Evolutionary conservation across 92 coral and sea anemone species (phyloP), one percentile per base, ranked within the genome.

Genomic region (Paragorgia papillata): DNA sequence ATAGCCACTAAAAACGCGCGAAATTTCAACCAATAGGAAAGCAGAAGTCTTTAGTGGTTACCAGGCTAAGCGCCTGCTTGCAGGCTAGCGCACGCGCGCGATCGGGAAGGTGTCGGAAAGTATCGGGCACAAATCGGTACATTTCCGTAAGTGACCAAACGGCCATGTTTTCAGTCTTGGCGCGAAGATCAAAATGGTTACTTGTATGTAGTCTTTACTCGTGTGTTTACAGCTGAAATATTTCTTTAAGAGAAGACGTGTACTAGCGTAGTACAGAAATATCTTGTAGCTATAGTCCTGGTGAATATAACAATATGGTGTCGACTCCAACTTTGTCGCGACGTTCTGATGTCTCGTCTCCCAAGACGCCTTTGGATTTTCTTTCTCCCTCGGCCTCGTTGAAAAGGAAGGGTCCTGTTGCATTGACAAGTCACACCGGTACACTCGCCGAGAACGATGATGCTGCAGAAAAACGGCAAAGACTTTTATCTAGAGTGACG

Each of bases 371-470:
- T 44, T 55, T 79, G 24, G 81, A 79, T 62, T 74, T 82, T 34
- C 51, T 64, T 10, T 71, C 78, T 17, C 78, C 78, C 20, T 28
- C 78, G 78, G 54, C 62, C 54, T 54, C 40, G 57, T 53, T 55
- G 33, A 71, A 58, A 27, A 35, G 64, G 57, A 41, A 24, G 22
- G 62, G 78, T 18, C 78, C 62, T 21, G 78, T 71, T 27, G 49
- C 58, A 20, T 71, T 71, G 64, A 15, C 78, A 18, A 53, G 46
- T 9, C 62, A 53, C 58, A 33, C 63, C 68, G 81, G 65, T 55
- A 82, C 84, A 27, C 66, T 95, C 31, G 79, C 92, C 32, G 84
- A 83, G 57, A 95, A 95, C 79, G 99, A 95, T 50, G 99, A 95
- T 64, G 92, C 87, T 2, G 94, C 92, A 9, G 99, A 95, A 77